Percentiles rank a stretch among this genome's conserved stretches.
phyloP scores from a whole-genome alignment of 2,113 vertebrate species.

The Tupaia chinensis region DNA sequence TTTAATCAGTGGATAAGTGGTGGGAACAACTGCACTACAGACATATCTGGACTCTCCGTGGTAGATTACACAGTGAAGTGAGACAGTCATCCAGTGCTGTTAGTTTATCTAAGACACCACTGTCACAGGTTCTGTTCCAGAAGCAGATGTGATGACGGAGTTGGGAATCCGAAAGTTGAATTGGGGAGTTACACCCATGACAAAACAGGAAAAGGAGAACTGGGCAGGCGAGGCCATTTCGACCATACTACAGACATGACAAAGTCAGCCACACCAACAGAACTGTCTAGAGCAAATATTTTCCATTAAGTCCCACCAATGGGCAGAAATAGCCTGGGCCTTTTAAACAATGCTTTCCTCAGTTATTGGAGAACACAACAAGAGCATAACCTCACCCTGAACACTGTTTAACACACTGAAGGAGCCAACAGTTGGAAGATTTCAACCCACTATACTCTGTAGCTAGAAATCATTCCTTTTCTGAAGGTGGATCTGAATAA shows the following conservation, averaged over 20 bases:
- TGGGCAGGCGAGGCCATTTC: background rate
- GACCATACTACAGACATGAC: too few species aligned
- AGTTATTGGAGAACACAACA: background rate
- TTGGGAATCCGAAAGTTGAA: background rate
- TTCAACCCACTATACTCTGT: too few species aligned
- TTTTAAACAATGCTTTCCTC: background rate
- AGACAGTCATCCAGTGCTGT: background rate
- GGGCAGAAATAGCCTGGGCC: background rate
- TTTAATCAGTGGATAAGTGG: background rate
- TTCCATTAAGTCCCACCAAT: background rate
- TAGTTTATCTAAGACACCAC: background rate
- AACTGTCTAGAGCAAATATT: background rate
- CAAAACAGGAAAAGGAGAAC: background rate
- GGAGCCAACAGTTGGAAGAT: background rate
- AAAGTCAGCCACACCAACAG: background rate
- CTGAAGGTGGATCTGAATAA: background rate
- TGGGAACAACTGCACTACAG: background rate
- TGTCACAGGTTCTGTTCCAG: background rate
- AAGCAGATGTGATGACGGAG: background rate
- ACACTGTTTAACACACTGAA: background rate
- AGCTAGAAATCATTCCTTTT: background rate
- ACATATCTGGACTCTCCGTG: background rate
- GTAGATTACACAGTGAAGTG: background rate
- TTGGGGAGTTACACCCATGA: background rate
- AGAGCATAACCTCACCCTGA: background rate